Conservation (phyloP, 2,113 vertebrate species). For the Amazona vittata region DNA sequence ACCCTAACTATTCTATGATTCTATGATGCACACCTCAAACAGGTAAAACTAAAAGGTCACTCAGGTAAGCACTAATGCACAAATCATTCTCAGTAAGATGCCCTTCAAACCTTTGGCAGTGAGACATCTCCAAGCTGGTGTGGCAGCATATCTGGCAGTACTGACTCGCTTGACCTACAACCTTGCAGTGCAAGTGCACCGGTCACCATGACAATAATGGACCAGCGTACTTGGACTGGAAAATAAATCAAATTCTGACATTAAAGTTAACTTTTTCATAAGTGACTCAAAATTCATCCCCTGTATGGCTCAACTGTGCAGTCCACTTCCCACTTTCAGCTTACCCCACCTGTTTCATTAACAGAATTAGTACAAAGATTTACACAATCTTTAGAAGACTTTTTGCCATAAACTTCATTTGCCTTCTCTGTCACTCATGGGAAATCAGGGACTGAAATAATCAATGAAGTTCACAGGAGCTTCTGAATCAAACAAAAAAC, state of each 20-base stretch:
- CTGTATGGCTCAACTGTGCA: background rate
- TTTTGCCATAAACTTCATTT: conserved; percentile 58
- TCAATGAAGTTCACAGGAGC: conserved; percentile 66
- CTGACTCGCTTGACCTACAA: background rate
- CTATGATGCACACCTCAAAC: background rate
- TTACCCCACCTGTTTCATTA: background rate
- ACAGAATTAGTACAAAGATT: background rate
- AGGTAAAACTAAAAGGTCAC: background rate
- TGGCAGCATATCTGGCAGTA: background rate
- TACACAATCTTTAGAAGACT: background rate
- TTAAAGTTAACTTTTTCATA: background rate
- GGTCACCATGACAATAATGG: background rate
- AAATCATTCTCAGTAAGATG: background rate
- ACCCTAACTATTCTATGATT: too few relatives aligned
- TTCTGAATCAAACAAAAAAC: conserved; percentile 7
- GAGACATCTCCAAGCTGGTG: background rate
- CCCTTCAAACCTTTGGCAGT: background rate
- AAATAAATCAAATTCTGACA: background rate
- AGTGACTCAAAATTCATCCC: background rate
- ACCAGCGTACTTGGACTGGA: background rate
- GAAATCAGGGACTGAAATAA: conserved; percentile 64
- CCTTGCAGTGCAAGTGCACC: rapidly evolving
- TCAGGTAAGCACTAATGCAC: rapidly evolving
- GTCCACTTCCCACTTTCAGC: background rate
- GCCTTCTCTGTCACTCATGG: conserved; percentile 66